Evolutionary conservation across 2,113 vertebrate genomes (phyloP).

Genomic region (Corythaixoides concolor): DNA sequence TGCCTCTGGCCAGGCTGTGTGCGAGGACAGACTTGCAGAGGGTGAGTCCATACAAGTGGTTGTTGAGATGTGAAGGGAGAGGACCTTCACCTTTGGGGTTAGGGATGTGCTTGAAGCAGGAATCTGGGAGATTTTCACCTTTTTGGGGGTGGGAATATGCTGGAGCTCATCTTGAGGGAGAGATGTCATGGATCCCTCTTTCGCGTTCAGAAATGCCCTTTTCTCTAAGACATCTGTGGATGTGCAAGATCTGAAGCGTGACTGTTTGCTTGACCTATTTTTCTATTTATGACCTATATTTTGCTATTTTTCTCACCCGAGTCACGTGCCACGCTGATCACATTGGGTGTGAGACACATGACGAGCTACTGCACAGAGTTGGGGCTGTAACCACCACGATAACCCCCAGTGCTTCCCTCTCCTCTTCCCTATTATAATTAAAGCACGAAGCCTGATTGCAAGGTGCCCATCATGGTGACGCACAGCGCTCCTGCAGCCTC

Average conservation of each 20-base stretch:
- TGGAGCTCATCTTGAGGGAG: neutral
- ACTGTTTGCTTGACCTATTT: neutral
- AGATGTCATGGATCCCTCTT: neutral
- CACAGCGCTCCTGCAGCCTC: neutral
- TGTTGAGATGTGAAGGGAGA: neutral
- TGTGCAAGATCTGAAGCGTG: neutral
- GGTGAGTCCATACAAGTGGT: neutral
- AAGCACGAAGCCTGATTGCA: neutral
- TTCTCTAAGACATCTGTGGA: neutral
- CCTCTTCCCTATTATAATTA: no score
- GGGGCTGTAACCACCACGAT: neutral
- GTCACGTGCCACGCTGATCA: neutral
- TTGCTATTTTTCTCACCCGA: neutral
- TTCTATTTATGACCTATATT: neutral
- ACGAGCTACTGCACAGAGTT: neutral
- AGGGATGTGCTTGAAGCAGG: neutral
- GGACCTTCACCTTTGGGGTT: neutral
- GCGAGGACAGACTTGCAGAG: neutral
- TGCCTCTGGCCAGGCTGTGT: neutral
- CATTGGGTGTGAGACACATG: neutral
- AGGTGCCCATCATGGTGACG: rapidly evolving
- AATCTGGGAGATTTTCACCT: neutral
- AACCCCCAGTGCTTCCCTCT: no score
- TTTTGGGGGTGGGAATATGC: neutral
- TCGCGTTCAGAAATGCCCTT: neutral